These are phyloP conservation scores for Maniola jurtina DNA, from an alignment of 1,140 invertebrate species.

Conservation along the genomic window DNA sequence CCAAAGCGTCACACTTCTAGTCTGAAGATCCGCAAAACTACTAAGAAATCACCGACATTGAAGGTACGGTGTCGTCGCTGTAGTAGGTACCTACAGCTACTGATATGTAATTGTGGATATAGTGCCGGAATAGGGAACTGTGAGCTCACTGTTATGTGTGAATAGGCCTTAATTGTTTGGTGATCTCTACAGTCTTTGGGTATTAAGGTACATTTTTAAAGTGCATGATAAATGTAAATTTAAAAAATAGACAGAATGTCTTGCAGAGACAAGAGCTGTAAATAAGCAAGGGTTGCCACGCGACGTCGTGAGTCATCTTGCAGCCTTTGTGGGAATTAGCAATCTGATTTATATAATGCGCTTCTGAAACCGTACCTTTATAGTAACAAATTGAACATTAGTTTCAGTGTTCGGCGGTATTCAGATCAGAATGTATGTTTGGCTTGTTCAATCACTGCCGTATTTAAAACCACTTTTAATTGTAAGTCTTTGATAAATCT, in stretches of 20 bases:
- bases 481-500: slow-evolving; percentile 75
- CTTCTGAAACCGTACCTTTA: slow-evolving; percentile 5
- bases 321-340: neutral
- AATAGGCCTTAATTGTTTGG: neutral
- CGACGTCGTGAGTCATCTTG: neutral
- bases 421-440: slow-evolving; percentile 43
- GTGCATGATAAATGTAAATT: neutral
- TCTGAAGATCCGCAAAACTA: too few relatives aligned
- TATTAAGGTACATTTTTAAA: slow-evolving; percentile 10
- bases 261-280: neutral
- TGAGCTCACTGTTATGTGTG: too few relatives aligned
- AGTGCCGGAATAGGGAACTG: too few relatives aligned
- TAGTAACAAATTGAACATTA: neutral
- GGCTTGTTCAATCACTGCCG: slow-evolving; percentile 75
- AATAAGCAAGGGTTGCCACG: neutral
- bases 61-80: too few relatives aligned
- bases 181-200: slow-evolving; percentile 17
- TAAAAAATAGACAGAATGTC: neutral
- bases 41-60: too few relatives aligned
- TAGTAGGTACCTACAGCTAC: too few relatives aligned
- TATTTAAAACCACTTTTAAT: slow-evolving; percentile 63
- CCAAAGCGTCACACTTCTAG: too few relatives aligned
- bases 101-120: too few relatives aligned
- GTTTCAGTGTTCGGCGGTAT: slow-evolving; percentile 14
- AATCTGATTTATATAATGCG: neutral